Conservation (phyloP, 2,888 invertebrate genomes). For the Drosophila demipolita region DNA sequence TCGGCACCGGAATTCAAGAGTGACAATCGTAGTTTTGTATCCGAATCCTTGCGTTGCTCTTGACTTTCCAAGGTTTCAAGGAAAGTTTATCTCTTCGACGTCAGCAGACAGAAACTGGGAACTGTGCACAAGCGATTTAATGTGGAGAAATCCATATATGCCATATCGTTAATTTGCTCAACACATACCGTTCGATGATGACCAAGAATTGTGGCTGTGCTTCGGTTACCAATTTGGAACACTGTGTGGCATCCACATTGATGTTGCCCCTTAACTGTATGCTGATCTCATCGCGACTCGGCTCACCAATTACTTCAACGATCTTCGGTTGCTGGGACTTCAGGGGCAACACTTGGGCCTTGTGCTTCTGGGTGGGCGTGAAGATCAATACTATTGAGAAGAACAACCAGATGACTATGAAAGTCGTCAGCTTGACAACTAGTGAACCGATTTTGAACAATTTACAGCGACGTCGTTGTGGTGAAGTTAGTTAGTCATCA, state of each 20-base stretch:
- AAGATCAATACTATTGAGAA: conserved; percentile 24
- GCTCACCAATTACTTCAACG: background rate
- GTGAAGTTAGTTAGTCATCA: conserved; percentile 9
- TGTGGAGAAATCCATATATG: no score
- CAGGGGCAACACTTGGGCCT: conserved; percentile 1
- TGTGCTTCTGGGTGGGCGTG: background rate
- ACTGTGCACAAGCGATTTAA: no score
- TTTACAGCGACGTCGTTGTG: conserved; percentile 12
- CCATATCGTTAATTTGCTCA: conserved; percentile 18
- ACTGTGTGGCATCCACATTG: conserved; percentile 15
- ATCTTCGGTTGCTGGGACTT: background rate
- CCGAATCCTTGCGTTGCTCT: conserved; percentile 63
- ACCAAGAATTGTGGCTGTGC: conserved; percentile 1
- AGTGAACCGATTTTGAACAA: background rate
- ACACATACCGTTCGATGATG: background rate
- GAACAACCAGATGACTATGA: conserved; percentile 30
- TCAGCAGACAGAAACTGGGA: no score
- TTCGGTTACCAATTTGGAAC: background rate
- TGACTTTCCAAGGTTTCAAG: no score
- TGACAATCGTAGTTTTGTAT: background rate
- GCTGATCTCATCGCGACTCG: background rate
- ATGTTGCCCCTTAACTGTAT: conserved; percentile 25
- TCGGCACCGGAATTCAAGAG: conserved; percentile 3
- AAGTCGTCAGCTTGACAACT: conserved; percentile 13
- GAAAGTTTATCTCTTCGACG: no score